These are phyloP conservation scores for Actias luna DNA, from an alignment of 2,888 invertebrate genomes.

Conservation along the genomic window DNA sequence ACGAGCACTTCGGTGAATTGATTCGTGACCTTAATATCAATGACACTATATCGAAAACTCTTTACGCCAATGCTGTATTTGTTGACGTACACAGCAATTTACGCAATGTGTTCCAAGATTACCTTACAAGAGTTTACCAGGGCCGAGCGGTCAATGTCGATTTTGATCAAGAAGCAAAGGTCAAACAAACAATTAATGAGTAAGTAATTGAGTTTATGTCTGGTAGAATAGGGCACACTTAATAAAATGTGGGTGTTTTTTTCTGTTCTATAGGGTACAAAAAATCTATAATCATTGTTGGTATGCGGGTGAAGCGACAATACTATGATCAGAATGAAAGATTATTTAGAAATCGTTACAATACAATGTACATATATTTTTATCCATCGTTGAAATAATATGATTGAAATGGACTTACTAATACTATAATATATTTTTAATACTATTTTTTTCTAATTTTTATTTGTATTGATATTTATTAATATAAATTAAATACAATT, in stretches of 20 bases:
- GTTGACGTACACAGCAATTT: conserved; percentile 80
- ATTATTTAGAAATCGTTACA: background rate
- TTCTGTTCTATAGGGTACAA: background rate
- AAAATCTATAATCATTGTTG: background rate
- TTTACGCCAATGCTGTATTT: conserved; percentile 83
- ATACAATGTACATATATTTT: background rate
- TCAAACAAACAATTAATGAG: conserved; percentile 77
- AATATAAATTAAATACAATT: background rate
- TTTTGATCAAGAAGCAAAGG: conserved; percentile 64
- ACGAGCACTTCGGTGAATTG: conserved; percentile 79
- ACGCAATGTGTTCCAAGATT: conserved; percentile 74
- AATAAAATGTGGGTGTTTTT: background rate
- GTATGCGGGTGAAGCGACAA: conserved; percentile 6
- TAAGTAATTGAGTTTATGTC: conserved; percentile 38
- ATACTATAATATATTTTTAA: no score
- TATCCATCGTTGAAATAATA: background rate
- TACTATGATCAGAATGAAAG: background rate
- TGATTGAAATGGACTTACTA: background rate
- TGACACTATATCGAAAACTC: conserved; percentile 48
- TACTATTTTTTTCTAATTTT: no score
- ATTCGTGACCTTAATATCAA: conserved; percentile 56
- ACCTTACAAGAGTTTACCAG: conserved; percentile 78
- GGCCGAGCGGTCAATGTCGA: conserved; percentile 81
- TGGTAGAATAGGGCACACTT: background rate
- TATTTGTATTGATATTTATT: no score